phyloP scores from a whole-genome alignment of 2,113 vertebrate species.

The Rallus limicola region DNA sequence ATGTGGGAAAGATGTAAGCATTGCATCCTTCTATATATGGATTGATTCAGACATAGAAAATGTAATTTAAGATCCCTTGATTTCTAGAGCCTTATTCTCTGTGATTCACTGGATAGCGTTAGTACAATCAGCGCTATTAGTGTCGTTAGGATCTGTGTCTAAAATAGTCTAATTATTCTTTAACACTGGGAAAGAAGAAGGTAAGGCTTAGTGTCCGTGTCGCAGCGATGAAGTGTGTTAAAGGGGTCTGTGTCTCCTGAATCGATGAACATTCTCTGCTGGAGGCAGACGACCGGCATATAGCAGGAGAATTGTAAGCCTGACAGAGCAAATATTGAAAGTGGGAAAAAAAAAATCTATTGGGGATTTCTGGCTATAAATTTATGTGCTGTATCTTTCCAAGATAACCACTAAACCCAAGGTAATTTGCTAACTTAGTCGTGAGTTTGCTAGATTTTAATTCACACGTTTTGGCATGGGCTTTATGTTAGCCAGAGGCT shows the following conservation, averaged over 20 bases:
- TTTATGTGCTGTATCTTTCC: not conserved
- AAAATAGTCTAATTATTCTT: not conserved
- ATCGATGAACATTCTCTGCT: not conserved
- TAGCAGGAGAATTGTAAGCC: not conserved
- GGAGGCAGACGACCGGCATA: not conserved
- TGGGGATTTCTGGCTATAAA: not conserved
- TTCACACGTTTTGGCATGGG: fast-evolving
- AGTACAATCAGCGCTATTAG: fast-evolving
- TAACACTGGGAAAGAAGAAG: not conserved
- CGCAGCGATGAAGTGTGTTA: not conserved
- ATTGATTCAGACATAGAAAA: not conserved
- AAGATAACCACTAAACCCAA: not conserved
- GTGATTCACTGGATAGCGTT: not conserved
- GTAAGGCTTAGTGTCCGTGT: not conserved
- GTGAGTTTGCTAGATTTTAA: not conserved
- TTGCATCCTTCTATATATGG: not conserved
- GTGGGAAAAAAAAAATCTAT: not conserved
- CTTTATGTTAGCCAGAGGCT: not conserved
- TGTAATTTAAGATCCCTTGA: not conserved
- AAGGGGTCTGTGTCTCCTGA: not conserved
- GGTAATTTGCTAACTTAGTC: not conserved
- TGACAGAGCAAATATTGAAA: not conserved
- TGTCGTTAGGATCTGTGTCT: not conserved
- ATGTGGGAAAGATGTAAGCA: not conserved
- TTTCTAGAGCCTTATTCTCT: not conserved